Base-by-base conservation (phyloP, 2,888 invertebrate genomes). In the Parnassius orleans region DNA sequence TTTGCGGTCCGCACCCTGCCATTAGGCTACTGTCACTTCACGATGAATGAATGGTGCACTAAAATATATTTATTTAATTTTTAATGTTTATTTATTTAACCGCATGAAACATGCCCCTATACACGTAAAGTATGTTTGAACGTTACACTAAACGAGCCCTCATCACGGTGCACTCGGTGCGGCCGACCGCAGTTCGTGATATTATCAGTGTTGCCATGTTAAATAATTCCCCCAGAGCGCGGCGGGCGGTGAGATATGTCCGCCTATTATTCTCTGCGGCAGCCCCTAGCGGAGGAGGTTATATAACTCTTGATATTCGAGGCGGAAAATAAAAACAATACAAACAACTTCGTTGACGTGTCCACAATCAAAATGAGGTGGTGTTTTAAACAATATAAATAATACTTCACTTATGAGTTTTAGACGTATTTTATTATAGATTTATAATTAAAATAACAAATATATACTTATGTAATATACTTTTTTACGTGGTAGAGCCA, bases 191-290 rank as follows among this genome's bases (percentile, higher is more conserved):
- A 52, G 63, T 52, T 15, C 63, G 63, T 56, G 63, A 60, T 56
- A 53, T 58, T 58, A 60, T 57, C 60, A 51, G 55, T 58, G 66
- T 61, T 61, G 61, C 61, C 59, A 57, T 46, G 51, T 54, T 64
- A 57, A 66, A 64, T 66, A 64, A 66, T 62, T 55, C 54, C 60
- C 59, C 62, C 53, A 14, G 54, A 57, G 58, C 46, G 24, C 15
- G 51, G 24, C n/a, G 47, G 33, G 43, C 57, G 50, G 53, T 61
- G 66, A 64, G 46, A 57, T 66, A 64, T 62, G 53, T 48, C 15
- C 1, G 33, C 51, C 24, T 53, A 61, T 65, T 61, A 59, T 61
- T 59, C 41, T 46, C 44, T 10, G 53, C 15, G 52, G 62, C 53
- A 50, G 51, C 50, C 44, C 19, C 41, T 10, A 24, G 15, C 52